Base-by-base conservation (phyloP, 1,140 invertebrate genomes). In the Hylaeus anthracinus region DNA sequence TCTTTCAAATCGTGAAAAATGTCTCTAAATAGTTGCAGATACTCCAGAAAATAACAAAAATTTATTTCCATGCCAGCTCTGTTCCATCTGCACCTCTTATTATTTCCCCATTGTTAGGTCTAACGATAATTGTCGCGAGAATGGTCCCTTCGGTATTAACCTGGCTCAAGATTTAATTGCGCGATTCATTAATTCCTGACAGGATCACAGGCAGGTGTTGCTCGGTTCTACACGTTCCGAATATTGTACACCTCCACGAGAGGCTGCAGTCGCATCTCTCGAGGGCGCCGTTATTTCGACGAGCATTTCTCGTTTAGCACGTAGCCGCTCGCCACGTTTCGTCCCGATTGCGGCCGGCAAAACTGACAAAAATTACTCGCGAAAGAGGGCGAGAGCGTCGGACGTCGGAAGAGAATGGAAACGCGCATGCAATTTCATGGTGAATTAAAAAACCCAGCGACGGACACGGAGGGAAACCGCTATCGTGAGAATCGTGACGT, bases 171-270 rank as follows among this genome's bases (percentile, higher is more conserved):
- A 70, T 70, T 77, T 61, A 70, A 70, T 70, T 43, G 75, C 45
- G 26, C 65, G 56, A 69, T 75, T 75, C 73, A 56, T 66, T 75
- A 66, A 65, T 67, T 15, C n/a, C 65, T 43, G 43, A 41, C 66
- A 66, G 15, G 75, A 63, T 61, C 55, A 69, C 74, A 65, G 51
- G 15, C 37, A 65, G 37, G 43, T 61, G 53, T 77, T 51, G 3
- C 56, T 10, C 14, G 14, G 5, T 0, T 45, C 26, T 66, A 37
- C 64, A 39, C 48, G 45, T 45, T 45, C 37, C 0, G 51, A 61
- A 64, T 53, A n/a, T 41, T 37, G 58, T 53, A 37, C 63, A 6
- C 26, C 53, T 60, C n/a, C 41, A 41, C 14, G 41, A 51, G 71
- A 60, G 53, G 15, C 10, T 63, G 1, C 10, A 5, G 26, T 53